phyloP scores from a whole-genome alignment of 1,140 invertebrate species.

The Sarcophaga peregrina region DNA sequence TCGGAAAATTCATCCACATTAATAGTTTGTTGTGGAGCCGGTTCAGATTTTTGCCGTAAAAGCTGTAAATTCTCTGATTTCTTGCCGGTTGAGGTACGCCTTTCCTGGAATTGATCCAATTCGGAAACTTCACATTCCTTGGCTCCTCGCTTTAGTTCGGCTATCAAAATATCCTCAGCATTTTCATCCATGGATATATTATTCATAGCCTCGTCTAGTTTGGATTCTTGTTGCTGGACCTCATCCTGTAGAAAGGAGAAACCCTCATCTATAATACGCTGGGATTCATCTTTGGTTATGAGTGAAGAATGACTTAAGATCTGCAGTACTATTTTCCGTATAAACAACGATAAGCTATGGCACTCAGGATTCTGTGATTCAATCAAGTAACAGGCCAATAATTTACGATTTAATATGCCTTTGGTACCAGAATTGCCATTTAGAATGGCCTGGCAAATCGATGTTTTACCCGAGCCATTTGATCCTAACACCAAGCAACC shows the following conservation, averaged over 20 bases:
- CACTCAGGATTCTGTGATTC: constrained; percentile 68
- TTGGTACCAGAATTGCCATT: constrained; percentile 65
- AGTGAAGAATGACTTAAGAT: constrained; percentile 73
- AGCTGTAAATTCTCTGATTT: constrained; percentile 49
- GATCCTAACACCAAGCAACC: constrained; percentile 64
- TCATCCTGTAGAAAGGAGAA: constrained; percentile 62
- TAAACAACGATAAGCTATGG: constrained; percentile 82
- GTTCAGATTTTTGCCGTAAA: constrained; percentile 62
- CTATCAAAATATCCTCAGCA: constrained; percentile 62
- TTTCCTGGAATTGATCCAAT: constrained; percentile 51
- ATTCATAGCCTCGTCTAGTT: constrained; percentile 63
- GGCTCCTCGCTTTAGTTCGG: constrained; percentile 58
- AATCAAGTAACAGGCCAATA: constrained; percentile 87
- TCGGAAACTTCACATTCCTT: constrained; percentile 54
- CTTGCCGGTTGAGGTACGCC: constrained; percentile 58
- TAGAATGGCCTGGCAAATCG: constrained; percentile 73
- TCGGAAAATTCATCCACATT: background rate
- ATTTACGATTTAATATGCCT: constrained; percentile 75
- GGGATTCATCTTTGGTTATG: constrained; percentile 60
- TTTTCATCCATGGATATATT: constrained; percentile 61
- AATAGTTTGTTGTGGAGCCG: constrained; percentile 48
- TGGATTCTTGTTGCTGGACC: constrained; percentile 61
- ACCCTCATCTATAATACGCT: constrained; percentile 61
- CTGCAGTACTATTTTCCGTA: constrained; percentile 85
- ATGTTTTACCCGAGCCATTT: constrained; percentile 85